These are phyloP conservation scores for Olivierus martensii DNA, from an alignment of 1,140 invertebrate species.

Conservation along the genomic window DNA sequence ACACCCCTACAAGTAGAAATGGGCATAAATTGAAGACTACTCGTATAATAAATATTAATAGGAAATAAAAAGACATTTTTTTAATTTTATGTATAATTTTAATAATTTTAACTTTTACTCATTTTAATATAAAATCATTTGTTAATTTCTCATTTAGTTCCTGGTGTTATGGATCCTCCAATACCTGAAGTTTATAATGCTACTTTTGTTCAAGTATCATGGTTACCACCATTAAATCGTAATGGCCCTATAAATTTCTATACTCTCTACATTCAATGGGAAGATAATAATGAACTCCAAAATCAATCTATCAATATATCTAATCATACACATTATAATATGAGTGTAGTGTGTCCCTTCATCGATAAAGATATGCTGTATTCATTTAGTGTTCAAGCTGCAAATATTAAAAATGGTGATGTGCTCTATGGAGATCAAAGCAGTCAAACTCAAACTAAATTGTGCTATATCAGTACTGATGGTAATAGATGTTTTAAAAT, in stretches of 20 bases:
- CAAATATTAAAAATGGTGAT: neutral
- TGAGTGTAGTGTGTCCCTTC: neutral
- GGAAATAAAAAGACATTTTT: too few relatives aligned
- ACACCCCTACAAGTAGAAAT: too few relatives aligned
- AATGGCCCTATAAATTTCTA: conserved; percentile 12
- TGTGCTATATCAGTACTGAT: conserved; percentile 5
- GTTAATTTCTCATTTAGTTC: conserved; percentile 5
- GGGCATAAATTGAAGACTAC: too few relatives aligned
- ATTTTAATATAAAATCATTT: too few relatives aligned
- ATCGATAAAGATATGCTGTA: neutral
- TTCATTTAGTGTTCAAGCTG: conserved; percentile 2
- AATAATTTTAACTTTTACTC: too few relatives aligned
- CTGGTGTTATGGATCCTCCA: conserved; percentile 1
- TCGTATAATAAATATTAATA: too few relatives aligned
- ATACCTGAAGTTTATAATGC: neutral
- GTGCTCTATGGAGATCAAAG: conserved; percentile 7
- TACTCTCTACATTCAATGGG: neutral
- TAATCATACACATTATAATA: neutral
- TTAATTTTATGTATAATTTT: too few relatives aligned
- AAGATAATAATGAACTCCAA: neutral
- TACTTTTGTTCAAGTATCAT: conserved; percentile 4
- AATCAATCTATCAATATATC: conserved; percentile 1
- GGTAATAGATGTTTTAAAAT: neutral
- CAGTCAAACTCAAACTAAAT: neutral
- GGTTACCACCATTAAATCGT: conserved; percentile 2